Conservation (phyloP, 2,113 vertebrate species). For the Psittacus erithacus region DNA sequence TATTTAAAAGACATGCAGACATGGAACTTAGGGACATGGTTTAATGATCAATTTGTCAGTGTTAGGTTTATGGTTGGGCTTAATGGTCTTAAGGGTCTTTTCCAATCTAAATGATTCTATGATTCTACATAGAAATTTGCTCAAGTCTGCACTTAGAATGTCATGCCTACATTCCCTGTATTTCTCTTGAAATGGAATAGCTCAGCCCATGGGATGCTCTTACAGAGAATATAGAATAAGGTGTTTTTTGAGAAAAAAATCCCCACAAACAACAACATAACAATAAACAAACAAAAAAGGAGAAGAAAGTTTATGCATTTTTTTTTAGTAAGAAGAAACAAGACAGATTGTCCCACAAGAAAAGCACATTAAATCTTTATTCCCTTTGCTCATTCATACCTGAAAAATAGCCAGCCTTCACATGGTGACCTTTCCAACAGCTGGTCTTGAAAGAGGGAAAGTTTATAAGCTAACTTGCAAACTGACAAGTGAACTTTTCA, state of each 20-base stretch:
- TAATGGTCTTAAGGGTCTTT: background rate
- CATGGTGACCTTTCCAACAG: background rate
- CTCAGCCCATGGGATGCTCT: background rate
- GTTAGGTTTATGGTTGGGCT: fast-evolving
- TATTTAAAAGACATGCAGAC: fast-evolving
- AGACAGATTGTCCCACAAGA: background rate
- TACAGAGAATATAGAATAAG: background rate
- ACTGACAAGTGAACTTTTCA: background rate
- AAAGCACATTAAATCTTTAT: background rate
- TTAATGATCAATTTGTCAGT: background rate
- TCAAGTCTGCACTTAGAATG: background rate
- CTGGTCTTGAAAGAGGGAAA: background rate
- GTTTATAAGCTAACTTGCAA: background rate
- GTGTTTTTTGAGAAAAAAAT: background rate
- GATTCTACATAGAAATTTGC: background rate
- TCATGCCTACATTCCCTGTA: background rate
- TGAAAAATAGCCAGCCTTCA: background rate
- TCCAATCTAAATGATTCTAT: background rate
- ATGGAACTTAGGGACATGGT: background rate
- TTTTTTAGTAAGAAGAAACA: background rate
- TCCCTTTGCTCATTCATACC: background rate
- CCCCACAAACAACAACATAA: background rate
- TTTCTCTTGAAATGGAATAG: background rate
- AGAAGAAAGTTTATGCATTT: background rate
- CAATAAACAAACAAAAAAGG: background rate